phyloP scores from a whole-genome alignment of 2,888 invertebrate species.

The Troilus luridus region DNA sequence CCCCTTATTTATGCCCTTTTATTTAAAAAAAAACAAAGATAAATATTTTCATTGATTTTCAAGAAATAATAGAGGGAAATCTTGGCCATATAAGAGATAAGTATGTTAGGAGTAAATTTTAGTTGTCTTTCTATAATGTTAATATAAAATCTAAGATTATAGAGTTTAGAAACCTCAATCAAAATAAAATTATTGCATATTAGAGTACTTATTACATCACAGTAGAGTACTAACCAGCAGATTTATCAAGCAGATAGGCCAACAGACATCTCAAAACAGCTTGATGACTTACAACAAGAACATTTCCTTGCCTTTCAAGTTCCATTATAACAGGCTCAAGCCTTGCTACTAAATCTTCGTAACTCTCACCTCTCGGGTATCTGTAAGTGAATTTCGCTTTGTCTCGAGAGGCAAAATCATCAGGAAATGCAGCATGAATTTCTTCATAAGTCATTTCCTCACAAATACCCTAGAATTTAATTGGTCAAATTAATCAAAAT shows the following conservation, averaged over 20 bases:
- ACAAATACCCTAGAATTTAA: slow-evolving; percentile 86
- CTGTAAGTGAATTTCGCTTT: slow-evolving; percentile 97
- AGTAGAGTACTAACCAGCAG: slow-evolving; percentile 77
- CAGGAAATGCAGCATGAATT: slow-evolving; percentile 92
- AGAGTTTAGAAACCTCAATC: too few species aligned
- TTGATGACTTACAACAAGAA: slow-evolving; percentile 96
- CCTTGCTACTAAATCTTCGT: slow-evolving; percentile 97
- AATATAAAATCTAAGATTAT: too few species aligned
- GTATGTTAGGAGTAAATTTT: too few species aligned
- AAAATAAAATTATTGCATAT: too few species aligned
- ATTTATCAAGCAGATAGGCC: slow-evolving; percentile 97
- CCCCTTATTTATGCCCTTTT: too few species aligned
- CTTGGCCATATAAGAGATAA: too few species aligned
- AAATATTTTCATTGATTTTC: too few species aligned
- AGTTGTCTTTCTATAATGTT: too few species aligned
- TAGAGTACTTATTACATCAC: too few species aligned
- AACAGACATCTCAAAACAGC: slow-evolving; percentile 95
- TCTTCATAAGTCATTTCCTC: slow-evolving; percentile 99
- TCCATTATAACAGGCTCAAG: slow-evolving; percentile 99
- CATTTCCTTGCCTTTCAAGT: slow-evolving; percentile 95
- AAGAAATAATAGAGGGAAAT: too few species aligned
- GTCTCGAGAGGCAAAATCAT: slow-evolving; percentile 95
- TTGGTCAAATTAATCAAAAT: neutral
- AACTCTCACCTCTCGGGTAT: slow-evolving; percentile 90
- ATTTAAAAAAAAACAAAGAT: too few species aligned